These are phyloP conservation scores for Pangasius sanitwongsei DNA, from an alignment of 2,797 vertebrate species.

Conservation along the genomic window DNA sequence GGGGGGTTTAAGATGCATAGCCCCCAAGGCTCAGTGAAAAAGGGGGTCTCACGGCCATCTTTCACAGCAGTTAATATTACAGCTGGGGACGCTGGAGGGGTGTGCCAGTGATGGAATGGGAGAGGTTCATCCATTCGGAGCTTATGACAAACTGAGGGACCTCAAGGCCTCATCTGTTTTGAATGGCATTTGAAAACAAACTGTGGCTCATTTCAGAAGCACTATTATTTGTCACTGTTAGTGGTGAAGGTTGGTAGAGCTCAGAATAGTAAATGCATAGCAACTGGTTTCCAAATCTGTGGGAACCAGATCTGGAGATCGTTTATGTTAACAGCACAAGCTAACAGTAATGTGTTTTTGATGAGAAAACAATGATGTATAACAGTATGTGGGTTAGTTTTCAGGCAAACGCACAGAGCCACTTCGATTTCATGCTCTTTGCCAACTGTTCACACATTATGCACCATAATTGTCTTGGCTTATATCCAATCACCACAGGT, in stretches of 20 bases:
- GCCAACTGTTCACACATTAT: constrained; percentile 38
- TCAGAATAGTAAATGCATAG: constrained; percentile 28
- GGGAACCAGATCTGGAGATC: constrained; percentile 31
- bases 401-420: constrained; percentile 21
- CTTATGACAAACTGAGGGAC: constrained; percentile 44
- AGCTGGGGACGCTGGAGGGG: constrained; percentile 49
- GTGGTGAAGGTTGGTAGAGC: constrained; percentile 31
- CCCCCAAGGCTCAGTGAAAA: constrained; percentile 34
- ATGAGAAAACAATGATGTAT: constrained; percentile 35
- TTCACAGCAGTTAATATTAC: constrained; percentile 55
- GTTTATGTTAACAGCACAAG: constrained; percentile 40
- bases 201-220: constrained; percentile 46
- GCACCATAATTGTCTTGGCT: constrained; percentile 27
- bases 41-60: constrained; percentile 48
- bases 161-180: constrained; percentile 54
- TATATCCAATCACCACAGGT: constrained; percentile 21
- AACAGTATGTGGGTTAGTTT: constrained; percentile 40
- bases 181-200: constrained; percentile 54
- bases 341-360: constrained; percentile 44
- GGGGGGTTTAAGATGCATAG: constrained; percentile 46
- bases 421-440: constrained; percentile 40
- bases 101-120: constrained; percentile 46
- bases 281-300: constrained; percentile 44
- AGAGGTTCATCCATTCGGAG: constrained; percentile 50
- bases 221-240: constrained; percentile 49